These are phyloP conservation scores for Cantharis rustica DNA, from an alignment of 2,888 invertebrate species.

Conservation along the genomic window DNA sequence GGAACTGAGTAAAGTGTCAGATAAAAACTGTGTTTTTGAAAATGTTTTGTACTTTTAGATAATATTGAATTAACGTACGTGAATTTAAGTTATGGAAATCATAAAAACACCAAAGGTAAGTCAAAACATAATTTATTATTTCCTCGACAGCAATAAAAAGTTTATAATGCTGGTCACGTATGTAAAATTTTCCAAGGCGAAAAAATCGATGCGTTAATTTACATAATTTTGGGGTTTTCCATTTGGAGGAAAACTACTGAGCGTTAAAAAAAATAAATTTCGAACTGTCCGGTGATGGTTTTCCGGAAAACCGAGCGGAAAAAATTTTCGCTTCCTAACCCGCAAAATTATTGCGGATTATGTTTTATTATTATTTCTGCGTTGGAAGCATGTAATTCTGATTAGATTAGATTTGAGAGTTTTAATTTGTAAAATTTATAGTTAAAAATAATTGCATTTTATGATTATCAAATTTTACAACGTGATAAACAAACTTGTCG, in stretches of 20 bases:
- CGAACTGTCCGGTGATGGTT: too few species aligned
- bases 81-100: conserved; percentile 43
- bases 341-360: neutral
- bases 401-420: neutral
- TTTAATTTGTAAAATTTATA: neutral
- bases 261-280: neutral
- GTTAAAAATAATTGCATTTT: neutral
- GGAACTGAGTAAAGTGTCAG: neutral
- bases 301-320: too few species aligned
- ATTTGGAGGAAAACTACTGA: neutral
- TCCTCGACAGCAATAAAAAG: neutral
- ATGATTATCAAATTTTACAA: neutral
- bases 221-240: neutral
- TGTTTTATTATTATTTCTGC: neutral
- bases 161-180: neutral
- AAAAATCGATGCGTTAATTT: neutral
- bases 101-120: conserved; percentile 51
- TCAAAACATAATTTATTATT: conserved; percentile 2
- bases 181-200: neutral
- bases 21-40: neutral
- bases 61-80: neutral
- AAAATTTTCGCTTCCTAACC: neutral
- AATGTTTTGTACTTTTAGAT: conserved; percentile 6
- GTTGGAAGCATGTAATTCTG: neutral
- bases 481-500: neutral